Evolutionary conservation across 2,888 invertebrate species (phyloP), one percentile per base, ranked within the genome.

Genomic region (Hedya salicella): DNA sequence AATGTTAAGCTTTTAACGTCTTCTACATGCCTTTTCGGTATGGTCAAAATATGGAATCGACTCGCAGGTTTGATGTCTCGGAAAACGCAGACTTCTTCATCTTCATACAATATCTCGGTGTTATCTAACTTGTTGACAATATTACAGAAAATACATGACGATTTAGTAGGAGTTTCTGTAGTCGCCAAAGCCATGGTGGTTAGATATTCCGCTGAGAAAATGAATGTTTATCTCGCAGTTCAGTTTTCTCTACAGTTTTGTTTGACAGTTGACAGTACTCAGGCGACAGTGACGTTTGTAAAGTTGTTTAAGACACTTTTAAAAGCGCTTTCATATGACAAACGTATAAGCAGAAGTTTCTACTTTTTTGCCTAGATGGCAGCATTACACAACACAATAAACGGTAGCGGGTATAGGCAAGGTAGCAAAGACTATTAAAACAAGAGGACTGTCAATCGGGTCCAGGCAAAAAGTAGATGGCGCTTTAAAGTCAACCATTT

Each of bases 41-140:
- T 92, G 14, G 97, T 94, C 68, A 98, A 90, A 77, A 95, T 95
- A 81, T 98, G 98, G 85, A 95, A 94, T 13, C 93, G 93, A 0
- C 96, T 94, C 0, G 96, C 97, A 3, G 98, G 98, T 78, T 95
- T 95, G 11, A 94, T 97, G 78, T 98, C 98, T 39, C 94, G 94
- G 79, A 98, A 97, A 39, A 97, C 95, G 8, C 96, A 93, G 42
- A 96, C 87, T 49, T 96, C 94, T 0, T 97, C 95, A 75, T 96
- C 95, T 91, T 96, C 95, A 73, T 93, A 94, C 59, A 95, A 85
- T 68, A 95, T 93, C 74, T 95, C 93, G 0, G 95, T 94, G 0
- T 93, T 86, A 21, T 92, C 93, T 68, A 94, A 83, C 57, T 94
- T 94, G 46, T 93, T 92, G 13, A 94, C 89, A 61, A 97, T 96